Evolutionary conservation across 2,113 vertebrate species (phyloP), one percentile per base, ranked within the genome.

Genomic region (Pteruthius melanotis): DNA sequence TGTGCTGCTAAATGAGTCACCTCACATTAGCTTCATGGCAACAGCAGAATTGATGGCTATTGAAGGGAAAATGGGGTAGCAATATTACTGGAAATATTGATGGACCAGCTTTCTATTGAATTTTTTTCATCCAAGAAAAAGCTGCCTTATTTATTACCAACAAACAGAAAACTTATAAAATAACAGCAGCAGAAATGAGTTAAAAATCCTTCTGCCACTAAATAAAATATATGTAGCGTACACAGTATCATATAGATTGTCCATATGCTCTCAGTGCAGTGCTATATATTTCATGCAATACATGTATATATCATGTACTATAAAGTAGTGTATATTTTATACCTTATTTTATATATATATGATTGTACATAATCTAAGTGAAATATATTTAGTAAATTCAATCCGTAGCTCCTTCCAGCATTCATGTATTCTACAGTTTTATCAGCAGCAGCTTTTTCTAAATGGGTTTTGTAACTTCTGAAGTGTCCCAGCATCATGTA

Each of bases 1-100:
- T 91, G 66, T n/a, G 82, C 85, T 91, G 91, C 95, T 97, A 98
- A 98, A 96, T 96, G 96, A 98, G 97, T 98, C 97, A 95, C 94
- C 96, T 97, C 91, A 84, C 96, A 97, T 96, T 96, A 95, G 89
- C 87, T 94, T 97, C 91, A 96, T 70, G 65, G 95, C 97, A 97
- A 69, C 54, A 76, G 74, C 87, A 95, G 97, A 97, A 97, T 68
- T 96, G 97, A 98, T 93, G 91, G 93, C 93, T 97, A 60, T n/a
- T 95, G 95, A 97, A 96, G 75, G 89, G 90, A 96, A 97, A 95
- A 82, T 17, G 53, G 56, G 68, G 28, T 53, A 95, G 93, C 81
- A 92, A 19, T 86, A 84, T 95, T 96, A 89, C 96, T 95, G 93
- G 92, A 95, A 97, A 93, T 77, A 88, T 12, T 89, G 94, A 97